phyloP scores from a whole-genome alignment of 1,140 invertebrate species.

The Drosophila orosa region DNA sequence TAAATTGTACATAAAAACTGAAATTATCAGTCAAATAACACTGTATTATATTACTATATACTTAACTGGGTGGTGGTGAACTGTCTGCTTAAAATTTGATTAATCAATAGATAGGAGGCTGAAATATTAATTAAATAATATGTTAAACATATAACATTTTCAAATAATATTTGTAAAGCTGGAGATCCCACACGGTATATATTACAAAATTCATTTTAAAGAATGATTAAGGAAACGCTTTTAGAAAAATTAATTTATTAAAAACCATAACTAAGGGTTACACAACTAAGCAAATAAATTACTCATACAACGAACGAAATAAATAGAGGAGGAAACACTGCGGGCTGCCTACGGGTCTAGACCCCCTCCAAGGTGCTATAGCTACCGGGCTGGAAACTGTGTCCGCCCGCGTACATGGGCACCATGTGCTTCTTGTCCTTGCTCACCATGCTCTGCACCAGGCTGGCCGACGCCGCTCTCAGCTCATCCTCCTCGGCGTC shows the following conservation, averaged over 20 bases:
- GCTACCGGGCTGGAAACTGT: slow-evolving; percentile 50
- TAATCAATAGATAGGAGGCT: not conserved
- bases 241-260: slow-evolving; percentile 44
- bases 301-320: slow-evolving; percentile 61
- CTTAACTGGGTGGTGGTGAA: not conserved
- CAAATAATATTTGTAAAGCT: not conserved
- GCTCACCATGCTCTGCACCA: slow-evolving; percentile 78
- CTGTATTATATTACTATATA: too few species aligned
- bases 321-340: slow-evolving; percentile 55
- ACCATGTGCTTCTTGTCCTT: slow-evolving; percentile 78
- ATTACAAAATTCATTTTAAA: not conserved
- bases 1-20: not conserved
- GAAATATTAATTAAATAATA: not conserved
- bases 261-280: slow-evolving; percentile 44
- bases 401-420: slow-evolving; percentile 74
- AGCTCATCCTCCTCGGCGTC: slow-evolving; percentile 65
- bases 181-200: not conserved
- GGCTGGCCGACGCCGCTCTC: slow-evolving; percentile 65
- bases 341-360: slow-evolving; percentile 17
- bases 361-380: slow-evolving; percentile 54
- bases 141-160: too few species aligned
- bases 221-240: not conserved
- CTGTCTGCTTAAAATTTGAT: not conserved
- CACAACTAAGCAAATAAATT: slow-evolving; percentile 63
- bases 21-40: not conserved